These are phyloP conservation scores for Corythornis madagascariensis DNA, from an alignment of 2,113 vertebrate species.

Conservation along the genomic window DNA sequence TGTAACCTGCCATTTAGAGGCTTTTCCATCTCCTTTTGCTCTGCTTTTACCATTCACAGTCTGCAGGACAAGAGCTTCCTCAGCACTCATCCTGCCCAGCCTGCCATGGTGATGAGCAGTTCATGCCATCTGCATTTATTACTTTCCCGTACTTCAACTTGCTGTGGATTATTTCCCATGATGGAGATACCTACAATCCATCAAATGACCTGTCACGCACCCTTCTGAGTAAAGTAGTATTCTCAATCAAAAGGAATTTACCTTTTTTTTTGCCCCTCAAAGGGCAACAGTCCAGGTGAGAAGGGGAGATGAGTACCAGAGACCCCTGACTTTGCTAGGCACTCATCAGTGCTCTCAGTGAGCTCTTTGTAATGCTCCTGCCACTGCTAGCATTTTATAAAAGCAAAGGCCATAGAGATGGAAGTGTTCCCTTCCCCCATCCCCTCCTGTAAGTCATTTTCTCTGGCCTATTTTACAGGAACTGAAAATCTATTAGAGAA, in stretches of 20 bases:
- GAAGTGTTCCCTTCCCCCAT: background rate
- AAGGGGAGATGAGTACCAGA: background rate
- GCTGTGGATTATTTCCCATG: accelerated
- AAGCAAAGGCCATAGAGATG: background rate
- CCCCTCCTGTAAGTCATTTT: background rate
- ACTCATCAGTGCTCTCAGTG: background rate
- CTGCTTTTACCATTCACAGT: background rate
- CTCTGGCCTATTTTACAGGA: constrained; percentile 61
- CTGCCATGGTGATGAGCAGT: accelerated
- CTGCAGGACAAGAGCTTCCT: constrained; percentile 32
- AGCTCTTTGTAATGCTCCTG: background rate
- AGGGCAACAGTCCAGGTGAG: background rate
- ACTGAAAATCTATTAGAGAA: constrained; percentile 65
- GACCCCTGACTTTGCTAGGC: background rate
- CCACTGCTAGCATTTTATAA: background rate
- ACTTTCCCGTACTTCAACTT: background rate
- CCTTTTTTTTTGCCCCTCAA: background rate
- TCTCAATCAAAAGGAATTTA: background rate
- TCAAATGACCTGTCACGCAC: background rate
- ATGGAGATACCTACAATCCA: background rate
- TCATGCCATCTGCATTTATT: background rate
- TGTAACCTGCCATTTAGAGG: background rate
- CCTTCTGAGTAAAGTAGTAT: background rate
- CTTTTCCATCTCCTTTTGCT: background rate
- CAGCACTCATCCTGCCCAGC: constrained; percentile 10